Percentiles rank a stretch among this genome's conserved stretches.
These are phyloP conservation scores for Brenthis ino DNA, from an alignment of 2,888 invertebrate genomes.

Conservation along the genomic window DNA sequence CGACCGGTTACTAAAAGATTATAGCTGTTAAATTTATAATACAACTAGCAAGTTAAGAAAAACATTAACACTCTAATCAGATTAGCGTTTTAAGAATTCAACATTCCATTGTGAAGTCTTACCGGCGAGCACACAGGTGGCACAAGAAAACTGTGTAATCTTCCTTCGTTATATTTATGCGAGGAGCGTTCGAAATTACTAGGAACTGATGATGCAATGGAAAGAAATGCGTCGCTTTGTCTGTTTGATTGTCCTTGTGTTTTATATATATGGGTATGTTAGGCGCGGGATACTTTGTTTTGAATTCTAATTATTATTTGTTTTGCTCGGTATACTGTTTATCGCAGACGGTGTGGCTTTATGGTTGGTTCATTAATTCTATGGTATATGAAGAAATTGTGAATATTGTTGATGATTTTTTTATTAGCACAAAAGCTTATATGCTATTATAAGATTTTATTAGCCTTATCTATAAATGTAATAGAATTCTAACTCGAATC, in stretches of 20 bases:
- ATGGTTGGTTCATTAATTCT: no score
- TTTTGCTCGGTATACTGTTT: constrained; percentile 12
- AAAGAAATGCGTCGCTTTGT: constrained; percentile 45
- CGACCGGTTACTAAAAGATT: neutral
- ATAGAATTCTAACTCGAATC: no score
- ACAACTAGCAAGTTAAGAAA: neutral
- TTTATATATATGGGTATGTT: constrained; percentile 26
- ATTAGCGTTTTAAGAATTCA: constrained; percentile 19
- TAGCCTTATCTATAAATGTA: no score
- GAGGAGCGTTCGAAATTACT: constrained; percentile 42
- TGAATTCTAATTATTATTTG: constrained; percentile 28
- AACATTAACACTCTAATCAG: constrained; percentile 17
- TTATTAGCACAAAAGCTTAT: no score
- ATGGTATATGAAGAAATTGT: no score
- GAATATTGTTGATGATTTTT: no score
- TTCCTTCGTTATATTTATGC: constrained; percentile 36
- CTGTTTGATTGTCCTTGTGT: constrained; percentile 41
- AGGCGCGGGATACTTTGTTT: constrained; percentile 20
- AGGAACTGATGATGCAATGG: constrained; percentile 43
- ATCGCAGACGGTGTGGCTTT: constrained; percentile 33
- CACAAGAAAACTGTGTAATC: constrained; percentile 16
- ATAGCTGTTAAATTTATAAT: neutral
- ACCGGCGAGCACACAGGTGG: constrained; percentile 31
- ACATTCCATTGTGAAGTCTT: constrained; percentile 32
- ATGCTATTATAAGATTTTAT: no score